Evolutionary conservation across 2,113 vertebrate genomes (phyloP).

Genomic region (Phalacrocorax aristotelis): DNA sequence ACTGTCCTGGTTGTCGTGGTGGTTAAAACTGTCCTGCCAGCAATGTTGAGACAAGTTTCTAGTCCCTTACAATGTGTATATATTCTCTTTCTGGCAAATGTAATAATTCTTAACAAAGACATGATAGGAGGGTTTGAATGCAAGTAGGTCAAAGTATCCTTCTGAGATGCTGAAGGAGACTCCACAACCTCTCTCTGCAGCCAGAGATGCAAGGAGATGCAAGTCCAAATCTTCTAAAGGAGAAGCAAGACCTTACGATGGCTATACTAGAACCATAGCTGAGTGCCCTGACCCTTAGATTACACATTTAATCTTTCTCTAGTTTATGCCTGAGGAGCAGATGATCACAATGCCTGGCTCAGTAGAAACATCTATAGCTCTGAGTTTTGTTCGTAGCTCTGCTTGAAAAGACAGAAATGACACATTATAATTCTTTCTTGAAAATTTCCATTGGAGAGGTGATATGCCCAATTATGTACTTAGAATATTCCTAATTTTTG

Average conservation of each 20-base stretch:
- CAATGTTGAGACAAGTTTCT: too few species aligned
- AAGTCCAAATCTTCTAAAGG: background rate
- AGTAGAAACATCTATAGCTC: background rate
- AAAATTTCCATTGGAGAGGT: background rate
- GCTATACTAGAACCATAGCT: background rate
- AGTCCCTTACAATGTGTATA: background rate
- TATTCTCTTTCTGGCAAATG: background rate
- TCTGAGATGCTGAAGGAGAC: background rate
- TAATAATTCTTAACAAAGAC: background rate
- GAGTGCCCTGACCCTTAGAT: background rate
- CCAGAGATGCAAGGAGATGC: background rate
- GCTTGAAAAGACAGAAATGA: background rate
- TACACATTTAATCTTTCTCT: background rate
- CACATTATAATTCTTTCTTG: background rate
- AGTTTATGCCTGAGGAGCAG: background rate
- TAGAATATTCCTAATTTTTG: background rate
- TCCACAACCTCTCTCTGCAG: too few species aligned
- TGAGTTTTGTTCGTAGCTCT: background rate
- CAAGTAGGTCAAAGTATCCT: background rate
- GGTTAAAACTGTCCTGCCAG: too few species aligned
- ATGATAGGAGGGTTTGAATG: background rate
- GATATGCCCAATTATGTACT: accelerated
- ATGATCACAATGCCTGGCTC: background rate
- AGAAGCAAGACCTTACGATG: background rate
- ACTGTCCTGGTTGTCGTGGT: too few species aligned